These are phyloP conservation scores for Stomatorhinus walkeri DNA, from an alignment of 2,797 vertebrate genomes.

Conservation along the genomic window DNA sequence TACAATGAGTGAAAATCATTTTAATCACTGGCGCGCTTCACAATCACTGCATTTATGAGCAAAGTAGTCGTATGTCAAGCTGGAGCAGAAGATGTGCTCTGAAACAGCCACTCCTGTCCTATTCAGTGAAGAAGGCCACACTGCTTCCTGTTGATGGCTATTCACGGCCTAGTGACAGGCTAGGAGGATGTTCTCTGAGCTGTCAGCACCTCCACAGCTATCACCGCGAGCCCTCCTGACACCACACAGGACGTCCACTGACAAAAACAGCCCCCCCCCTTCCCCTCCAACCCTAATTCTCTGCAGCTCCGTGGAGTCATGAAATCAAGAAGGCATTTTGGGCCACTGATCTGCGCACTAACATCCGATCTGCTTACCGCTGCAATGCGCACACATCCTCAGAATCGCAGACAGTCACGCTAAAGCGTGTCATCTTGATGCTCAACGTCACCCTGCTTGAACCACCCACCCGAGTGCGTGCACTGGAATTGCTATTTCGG, in stretches of 20 bases:
- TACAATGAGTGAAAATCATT: background rate
- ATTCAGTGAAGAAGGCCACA: background rate
- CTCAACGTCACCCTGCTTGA: background rate
- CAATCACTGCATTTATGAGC: background rate
- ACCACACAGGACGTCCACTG: conserved; percentile 18
- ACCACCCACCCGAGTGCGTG: background rate
- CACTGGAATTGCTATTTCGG: background rate
- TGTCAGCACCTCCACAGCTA: background rate
- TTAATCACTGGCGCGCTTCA: background rate
- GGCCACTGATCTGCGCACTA: background rate
- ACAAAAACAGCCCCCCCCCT: conserved; percentile 17
- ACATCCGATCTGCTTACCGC: background rate
- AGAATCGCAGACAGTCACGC: background rate
- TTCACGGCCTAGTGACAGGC: background rate
- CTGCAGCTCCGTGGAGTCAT: background rate
- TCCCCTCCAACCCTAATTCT: background rate
- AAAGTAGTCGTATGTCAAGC: background rate
- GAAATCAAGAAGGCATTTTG: background rate
- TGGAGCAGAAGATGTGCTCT: background rate
- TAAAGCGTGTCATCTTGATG: background rate
- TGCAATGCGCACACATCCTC: background rate
- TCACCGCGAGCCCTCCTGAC: background rate
- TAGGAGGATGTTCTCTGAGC: conserved; percentile 13
- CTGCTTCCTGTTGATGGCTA: conserved; percentile 15
- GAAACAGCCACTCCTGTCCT: background rate